Base-by-base conservation (phyloP, 2,797 vertebrate species). In the Helostoma temminkii region DNA sequence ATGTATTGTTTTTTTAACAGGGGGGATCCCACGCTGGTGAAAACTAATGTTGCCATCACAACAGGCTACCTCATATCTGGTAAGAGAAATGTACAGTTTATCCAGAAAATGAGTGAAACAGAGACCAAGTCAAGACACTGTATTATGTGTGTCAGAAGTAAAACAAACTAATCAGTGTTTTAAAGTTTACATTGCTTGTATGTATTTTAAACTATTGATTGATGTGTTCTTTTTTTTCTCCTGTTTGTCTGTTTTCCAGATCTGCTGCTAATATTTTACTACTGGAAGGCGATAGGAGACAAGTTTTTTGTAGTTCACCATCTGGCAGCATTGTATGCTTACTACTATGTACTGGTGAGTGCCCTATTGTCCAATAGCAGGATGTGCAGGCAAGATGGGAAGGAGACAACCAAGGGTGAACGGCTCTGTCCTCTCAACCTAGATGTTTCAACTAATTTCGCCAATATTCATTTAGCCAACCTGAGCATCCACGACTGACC, bases 31-130 rank as follows among this genome's bases (percentile, higher is more conserved):
- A 94, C 93, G 72, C 80, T 95, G 90, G 96, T 96, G 90, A 96
- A 96, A 89, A 92, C 96, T 91, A 99, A 98, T 89, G 93, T 99
- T 92, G 96, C 95, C 89, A 94, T 96, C 91, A 95, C 96, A 89
- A 95, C 97, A 93, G 98, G 98, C 95, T 99, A 99, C 96, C 97
- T 99, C 96, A 94, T 99, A 94, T 99, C 97, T 90, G 98, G 98
- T 99, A 94, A 96, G 92, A 73, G 25, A 69, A 57, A 53, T 25
- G 3, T 22, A 5, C 14, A 52, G 19, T 56, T 59, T 24, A 50
- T 0, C 7, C 0, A 16, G 6, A 55, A 54, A 30, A 25, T 45
- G 41, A 28, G 58, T 24, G 3, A 28, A 41, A 50, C 6, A 26
- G 6, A 42, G 22, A 22, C 22, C 28, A 12, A 19, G n/a, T n/a